Base-by-base conservation (phyloP, 2,797 vertebrate genomes). In the Chiloscyllium punctatum region DNA sequence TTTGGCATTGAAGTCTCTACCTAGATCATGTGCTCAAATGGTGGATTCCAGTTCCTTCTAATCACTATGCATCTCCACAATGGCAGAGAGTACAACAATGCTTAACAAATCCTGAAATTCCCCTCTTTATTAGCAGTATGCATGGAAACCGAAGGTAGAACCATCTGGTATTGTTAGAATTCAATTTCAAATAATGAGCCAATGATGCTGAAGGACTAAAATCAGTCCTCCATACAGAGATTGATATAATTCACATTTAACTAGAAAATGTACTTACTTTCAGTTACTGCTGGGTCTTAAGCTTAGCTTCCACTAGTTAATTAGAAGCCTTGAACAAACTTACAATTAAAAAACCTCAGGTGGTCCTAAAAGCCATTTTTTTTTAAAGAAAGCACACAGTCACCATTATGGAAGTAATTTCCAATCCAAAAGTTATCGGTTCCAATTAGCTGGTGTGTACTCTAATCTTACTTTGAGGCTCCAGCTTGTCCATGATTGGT, bases 401-500 rank as follows among this genome's bases (percentile, higher is more conserved):
- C 57, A 62, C 8, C 57, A 62, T 62, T 62, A 62, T 62, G 57
- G 57, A 62, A 15, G 13, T 37, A 9, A n/a, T 79, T 79, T 79
- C 16, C n/a, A 90, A 62, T 57, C 16, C 9, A 57, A 57, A 57
- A n/a, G 0, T 30, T 18, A 48, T n/a, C 15, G 5, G 37, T 79
- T 27, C 23, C 3, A 88, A 6, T 30, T 1, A 30, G 51, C 27
- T 13, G 51, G 18, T n/a, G 15, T 33, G 62, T 21, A 4, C 11
- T 90, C 51, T 27, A 90, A 0, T 27, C 27, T 96, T 48, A 96
- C 79, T 48, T 30, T 95, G 48, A 5, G 96, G 86, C 57, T 96
- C 90, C 30, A 96, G 23, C 6, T 94, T 96, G 1, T 96, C 84
- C 79, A 30, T 27, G 27, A 68, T 72, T 48, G 92, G 68, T 9